These are phyloP conservation scores for Hydropsyche tenuis DNA, from an alignment of 1,140 invertebrate species.

Conservation along the genomic window DNA sequence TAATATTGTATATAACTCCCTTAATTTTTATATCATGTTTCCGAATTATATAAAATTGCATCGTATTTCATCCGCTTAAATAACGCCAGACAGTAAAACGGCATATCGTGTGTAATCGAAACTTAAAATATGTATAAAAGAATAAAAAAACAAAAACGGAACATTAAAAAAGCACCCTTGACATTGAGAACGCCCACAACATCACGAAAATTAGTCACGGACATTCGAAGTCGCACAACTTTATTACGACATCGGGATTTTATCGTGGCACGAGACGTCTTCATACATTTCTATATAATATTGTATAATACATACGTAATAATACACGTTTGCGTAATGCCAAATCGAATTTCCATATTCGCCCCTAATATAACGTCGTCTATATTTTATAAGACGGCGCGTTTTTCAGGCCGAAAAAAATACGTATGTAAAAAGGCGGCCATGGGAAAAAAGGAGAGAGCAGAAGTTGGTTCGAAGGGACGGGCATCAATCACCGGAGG, in stretches of 20 bases:
- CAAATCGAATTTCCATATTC: conserved; percentile 12
- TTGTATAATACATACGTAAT: neutral
- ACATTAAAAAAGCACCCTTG: conserved; percentile 11
- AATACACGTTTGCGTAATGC: no score
- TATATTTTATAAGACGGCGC: neutral
- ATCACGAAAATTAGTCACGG: conserved; percentile 11
- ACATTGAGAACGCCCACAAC: conserved; percentile 5
- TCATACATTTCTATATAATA: neutral
- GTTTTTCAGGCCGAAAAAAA: neutral
- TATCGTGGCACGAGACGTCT: conserved; percentile 5
- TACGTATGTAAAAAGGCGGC: no score
- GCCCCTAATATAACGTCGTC: neutral
- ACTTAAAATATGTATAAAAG: no score
- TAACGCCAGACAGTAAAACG: no score
- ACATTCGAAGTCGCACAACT: conserved; percentile 1
- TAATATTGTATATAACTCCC: no score
- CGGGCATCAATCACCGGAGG: conserved; percentile 13
- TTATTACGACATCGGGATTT: conserved; percentile 16
- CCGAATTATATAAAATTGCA: no score
- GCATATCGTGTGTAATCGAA: no score
- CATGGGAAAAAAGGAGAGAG: no score
- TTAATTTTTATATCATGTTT: no score
- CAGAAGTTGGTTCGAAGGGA: neutral
- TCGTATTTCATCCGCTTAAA: no score
- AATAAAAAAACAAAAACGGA: no score